phyloP scores from a whole-genome alignment of 2,797 vertebrate genomes.

The Schizopygopsis malacanthus region DNA sequence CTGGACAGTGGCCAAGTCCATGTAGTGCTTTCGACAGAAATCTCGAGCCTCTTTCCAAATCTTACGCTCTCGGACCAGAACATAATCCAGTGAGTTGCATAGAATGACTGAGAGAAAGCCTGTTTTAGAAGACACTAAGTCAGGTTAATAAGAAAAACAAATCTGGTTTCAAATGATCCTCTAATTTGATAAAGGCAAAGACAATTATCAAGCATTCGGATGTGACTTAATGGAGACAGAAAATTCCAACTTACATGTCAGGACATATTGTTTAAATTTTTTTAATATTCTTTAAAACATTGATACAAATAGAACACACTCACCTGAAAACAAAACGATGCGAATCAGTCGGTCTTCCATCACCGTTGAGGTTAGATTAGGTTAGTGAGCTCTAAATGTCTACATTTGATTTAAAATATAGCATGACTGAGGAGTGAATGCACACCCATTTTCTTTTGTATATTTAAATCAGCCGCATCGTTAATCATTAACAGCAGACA shows the following conservation, averaged over 20 bases:
- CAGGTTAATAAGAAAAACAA: background rate
- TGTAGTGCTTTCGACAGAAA: background rate
- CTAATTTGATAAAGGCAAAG: background rate
- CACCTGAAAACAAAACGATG: background rate
- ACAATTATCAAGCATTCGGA: background rate
- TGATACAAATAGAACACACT: background rate
- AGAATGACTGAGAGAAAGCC: background rate
- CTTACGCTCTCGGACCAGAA: background rate
- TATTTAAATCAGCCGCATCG: background rate
- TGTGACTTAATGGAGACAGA: too few species aligned
- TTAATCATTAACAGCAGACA: background rate
- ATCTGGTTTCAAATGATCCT: background rate
- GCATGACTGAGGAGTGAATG: background rate
- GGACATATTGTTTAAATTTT: too few species aligned
- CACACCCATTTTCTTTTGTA: background rate
- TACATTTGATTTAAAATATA: background rate
- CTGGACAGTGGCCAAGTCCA: background rate
- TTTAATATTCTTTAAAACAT: background rate
- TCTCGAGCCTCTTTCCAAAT: background rate
- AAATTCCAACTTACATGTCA: too few species aligned
- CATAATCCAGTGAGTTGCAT: too few species aligned
- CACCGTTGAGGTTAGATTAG: background rate
- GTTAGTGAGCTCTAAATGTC: background rate
- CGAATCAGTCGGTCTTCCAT: background rate
- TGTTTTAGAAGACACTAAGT: background rate